A percentile compares a stretch with the other conserved stretches of the same genome.
These are phyloP conservation scores for Choloepus didactylus DNA, from an alignment of 2,797 vertebrate genomes.

Conservation along the genomic window DNA sequence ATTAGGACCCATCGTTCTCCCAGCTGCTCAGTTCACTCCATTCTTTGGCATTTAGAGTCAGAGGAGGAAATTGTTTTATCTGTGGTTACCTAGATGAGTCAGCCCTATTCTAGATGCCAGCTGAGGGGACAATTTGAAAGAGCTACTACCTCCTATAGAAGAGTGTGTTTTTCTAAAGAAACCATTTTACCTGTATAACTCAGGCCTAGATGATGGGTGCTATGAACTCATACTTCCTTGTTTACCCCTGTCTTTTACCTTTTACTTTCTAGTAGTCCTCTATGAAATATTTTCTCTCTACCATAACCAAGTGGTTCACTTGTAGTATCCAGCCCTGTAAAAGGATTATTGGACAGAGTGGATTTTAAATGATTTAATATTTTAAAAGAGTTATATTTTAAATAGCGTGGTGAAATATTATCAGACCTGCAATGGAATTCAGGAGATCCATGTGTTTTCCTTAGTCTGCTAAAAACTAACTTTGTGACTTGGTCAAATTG, in stretches of 20 bases:
- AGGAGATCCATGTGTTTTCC: neutral
- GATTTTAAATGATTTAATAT: constrained; percentile 37
- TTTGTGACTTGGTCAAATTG: neutral
- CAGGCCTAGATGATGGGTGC: neutral
- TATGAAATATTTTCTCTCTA: constrained; percentile 18
- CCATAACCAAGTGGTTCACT: neutral
- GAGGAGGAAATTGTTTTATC: neutral
- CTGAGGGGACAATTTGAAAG: constrained; percentile 5
- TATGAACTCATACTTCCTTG: neutral
- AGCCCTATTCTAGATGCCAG: neutral
- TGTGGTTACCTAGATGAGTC: neutral
- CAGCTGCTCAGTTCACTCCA: neutral
- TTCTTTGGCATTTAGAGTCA: neutral
- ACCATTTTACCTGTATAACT: neutral
- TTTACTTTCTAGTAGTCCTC: neutral
- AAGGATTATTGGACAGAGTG: neutral
- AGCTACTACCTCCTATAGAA: neutral
- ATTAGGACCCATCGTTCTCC: neutral
- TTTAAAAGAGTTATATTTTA: constrained; percentile 55
- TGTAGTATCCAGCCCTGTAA: neutral
- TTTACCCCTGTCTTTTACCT: neutral
- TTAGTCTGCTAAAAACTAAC: neutral
- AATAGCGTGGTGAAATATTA: neutral
- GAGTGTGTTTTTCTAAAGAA: neutral
- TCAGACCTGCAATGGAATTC: neutral